Base-by-base conservation (phyloP, 2,888 invertebrate genomes). In the Teleiodes luculella region DNA sequence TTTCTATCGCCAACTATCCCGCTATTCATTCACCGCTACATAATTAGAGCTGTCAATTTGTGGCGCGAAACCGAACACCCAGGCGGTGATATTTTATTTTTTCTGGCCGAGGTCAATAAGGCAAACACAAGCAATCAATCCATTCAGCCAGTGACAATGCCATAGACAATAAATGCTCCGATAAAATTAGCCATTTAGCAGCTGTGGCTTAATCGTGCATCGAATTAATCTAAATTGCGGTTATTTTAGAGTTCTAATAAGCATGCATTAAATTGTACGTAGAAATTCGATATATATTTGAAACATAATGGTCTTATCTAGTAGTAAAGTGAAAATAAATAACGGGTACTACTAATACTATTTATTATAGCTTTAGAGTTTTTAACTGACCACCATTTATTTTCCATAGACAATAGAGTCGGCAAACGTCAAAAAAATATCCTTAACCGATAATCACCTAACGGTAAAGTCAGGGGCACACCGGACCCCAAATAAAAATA, bases 51-150 rank as follows among this genome's bases (percentile, higher is more conserved):
- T 55, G 55, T 53, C 57, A 57, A 55, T 45, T 57, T 55, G 41
- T 54, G 53, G 55, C 57, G 57, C 51, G 57, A 41, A 41, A 24
- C 13, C 24, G n/a, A 55, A 52, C 83, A 76, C 85, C 85, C 83
- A 76, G 86, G 75, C 80, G 58, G 54, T 68, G 68, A 67, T 63
- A 62, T 66, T 76, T 68, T 62, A 60, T 66, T 70, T 74, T 70
- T 74, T 73, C 70, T 67, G 67, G 68, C 76, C 75, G 76, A 64
- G 65, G 65, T 28, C 43, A 43, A 69, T 68, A 69, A 58, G 11
- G 33, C 37, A 39, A 14, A 30, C 37, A 39, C 24, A 30, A 11
- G 30, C 30, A 5, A 45, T 50, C 10, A 50, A 50, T 37, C 18
- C 16, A 31, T 51, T 20, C 51, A 18, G 51, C 51, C 47, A 14